phyloP scores from a whole-genome alignment of 2,888 invertebrate genomes.

The Gibbula magus region DNA sequence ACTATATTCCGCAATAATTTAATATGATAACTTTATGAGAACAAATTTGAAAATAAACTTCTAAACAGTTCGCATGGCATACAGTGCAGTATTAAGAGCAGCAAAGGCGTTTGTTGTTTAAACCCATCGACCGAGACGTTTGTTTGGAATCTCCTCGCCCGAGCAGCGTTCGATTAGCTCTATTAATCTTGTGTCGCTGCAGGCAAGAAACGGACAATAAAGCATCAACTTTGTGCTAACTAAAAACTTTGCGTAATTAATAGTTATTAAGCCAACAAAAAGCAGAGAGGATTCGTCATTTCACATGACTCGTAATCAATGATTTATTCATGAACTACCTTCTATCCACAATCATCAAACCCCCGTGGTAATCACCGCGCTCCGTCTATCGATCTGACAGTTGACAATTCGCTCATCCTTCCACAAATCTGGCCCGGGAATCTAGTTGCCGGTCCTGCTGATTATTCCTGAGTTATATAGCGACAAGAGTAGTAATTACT shows the following conservation, averaged over 20 bases:
- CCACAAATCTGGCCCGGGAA: no score
- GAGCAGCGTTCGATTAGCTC: neutral
- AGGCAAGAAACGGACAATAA: neutral
- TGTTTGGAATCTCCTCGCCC: no score
- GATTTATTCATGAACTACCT: slow-evolving; percentile 13
- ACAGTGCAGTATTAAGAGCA: no score
- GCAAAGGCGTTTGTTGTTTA: no score
- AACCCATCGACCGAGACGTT: no score
- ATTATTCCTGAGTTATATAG: neutral
- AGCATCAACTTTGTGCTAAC: neutral
- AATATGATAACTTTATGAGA: no score
- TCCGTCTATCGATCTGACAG: neutral
- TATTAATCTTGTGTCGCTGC: neutral
- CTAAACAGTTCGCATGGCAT: no score
- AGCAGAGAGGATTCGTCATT: neutral
- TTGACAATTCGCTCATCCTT: no score
- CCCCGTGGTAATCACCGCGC: neutral
- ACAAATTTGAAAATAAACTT: no score
- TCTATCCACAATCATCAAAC: neutral
- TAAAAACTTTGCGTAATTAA: slow-evolving; percentile 15
- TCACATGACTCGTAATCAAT: neutral
- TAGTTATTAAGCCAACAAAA: neutral
- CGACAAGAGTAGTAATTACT: neutral
- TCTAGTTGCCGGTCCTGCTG: neutral
- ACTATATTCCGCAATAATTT: no score